Percentiles rank a stretch among this genome's conserved stretches.
phyloP scores from a whole-genome alignment of 2,888 invertebrate species.

The Meganola albula region DNA sequence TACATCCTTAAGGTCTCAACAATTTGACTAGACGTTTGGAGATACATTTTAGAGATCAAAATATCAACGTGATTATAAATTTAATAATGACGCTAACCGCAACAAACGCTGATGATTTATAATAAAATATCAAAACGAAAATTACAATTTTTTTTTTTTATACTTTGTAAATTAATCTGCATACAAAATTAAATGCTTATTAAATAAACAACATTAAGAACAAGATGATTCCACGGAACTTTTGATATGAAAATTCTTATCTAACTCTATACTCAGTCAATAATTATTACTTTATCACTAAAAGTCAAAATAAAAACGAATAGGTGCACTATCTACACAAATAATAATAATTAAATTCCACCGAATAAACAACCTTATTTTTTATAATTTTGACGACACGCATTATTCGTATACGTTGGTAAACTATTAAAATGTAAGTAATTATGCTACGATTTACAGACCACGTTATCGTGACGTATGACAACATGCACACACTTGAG shows the following conservation, averaged over 20 bases:
- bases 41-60: constrained; percentile 17
- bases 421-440: constrained; percentile 18
- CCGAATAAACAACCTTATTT: constrained; percentile 16
- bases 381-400: constrained; percentile 20
- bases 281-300: constrained; percentile 56
- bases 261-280: constrained; percentile 73
- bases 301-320: constrained; percentile 36
- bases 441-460: constrained; percentile 11
- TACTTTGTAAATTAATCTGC: constrained; percentile 24
- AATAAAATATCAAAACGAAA: too few species aligned
- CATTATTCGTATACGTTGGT: constrained; percentile 26
- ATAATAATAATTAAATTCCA: constrained; percentile 23
- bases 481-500: too few species aligned
- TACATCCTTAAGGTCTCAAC: background rate
- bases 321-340: constrained; percentile 24
- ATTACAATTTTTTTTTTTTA: constrained; percentile 19
- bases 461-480: constrained; percentile 3
- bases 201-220: constrained; percentile 54
- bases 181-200: constrained; percentile 67
- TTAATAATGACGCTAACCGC: constrained; percentile 20
- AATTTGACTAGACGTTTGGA: constrained; percentile 20
- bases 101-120: too few species aligned
- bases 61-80: constrained; percentile 1
- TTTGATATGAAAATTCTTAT: constrained; percentile 50
- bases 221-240: constrained; percentile 35